Base-by-base conservation (phyloP, 2,888 invertebrate species). In the Andrena marginata region DNA sequence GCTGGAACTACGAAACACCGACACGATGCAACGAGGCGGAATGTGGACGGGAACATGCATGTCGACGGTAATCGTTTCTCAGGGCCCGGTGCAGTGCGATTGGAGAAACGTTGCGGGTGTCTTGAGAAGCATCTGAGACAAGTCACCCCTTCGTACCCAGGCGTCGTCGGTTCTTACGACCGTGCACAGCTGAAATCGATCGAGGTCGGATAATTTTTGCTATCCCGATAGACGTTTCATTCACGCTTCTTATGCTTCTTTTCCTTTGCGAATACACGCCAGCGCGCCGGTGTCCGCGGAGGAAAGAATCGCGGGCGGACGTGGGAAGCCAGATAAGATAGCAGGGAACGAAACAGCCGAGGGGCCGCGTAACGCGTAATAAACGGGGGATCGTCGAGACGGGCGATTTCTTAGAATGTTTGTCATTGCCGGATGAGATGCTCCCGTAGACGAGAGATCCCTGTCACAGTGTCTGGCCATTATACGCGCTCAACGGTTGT, bases 81-180 rank as follows among this genome's bases (percentile, higher is more conserved):
- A 0, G 7, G 29, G 13, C 48, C 71, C 31, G 3, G 20, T 8
- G 23, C 51, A 26, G 23, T 13, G 13, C 26, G 48, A 48, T 20
- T 2, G 33, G 51, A 54, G 33, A 76, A 68, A 59, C 23, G 51
- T 48, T 48, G 16, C 42, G 82, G 90, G 88, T 92, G 91, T 87
- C 92, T 92, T 92, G 90, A 87, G 89, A 87, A 56, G 4, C 4
- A 88, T 80, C 81, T 79, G 88, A 90, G 92, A 89, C 92, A 92
- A 91, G 91, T 83, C 90, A 91, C 88, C 88, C 79, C 56, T 26
- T 23, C 10, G 63, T 29, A 23, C 13, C 75, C 75, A 10, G n/a
- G n/a, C 26, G 2, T 26, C 42, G 1, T 60, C 42, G 16, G 23
- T 13, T n/a, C 20, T 2, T 5, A 4, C 31, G 2, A 13, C 2